phyloP scores from a whole-genome alignment of 2,113 vertebrate genomes.

The Sisor rabdophorus region DNA sequence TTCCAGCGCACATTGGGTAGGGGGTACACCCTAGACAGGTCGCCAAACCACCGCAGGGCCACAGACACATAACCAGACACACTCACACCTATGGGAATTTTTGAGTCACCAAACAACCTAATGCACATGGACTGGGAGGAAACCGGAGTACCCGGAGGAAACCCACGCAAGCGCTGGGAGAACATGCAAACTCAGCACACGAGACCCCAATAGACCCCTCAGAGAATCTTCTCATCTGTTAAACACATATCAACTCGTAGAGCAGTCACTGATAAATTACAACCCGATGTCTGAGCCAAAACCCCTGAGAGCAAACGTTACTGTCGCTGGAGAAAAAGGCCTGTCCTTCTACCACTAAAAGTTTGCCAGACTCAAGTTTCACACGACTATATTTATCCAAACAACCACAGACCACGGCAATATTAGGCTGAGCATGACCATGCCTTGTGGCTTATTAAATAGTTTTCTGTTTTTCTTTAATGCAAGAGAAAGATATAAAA shows the following conservation, averaged over 20 bases:
- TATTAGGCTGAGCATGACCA: conserved; percentile 33
- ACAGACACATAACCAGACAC: no score
- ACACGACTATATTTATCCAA: conserved; percentile 62
- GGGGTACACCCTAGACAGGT: no score
- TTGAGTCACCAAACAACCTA: no score
- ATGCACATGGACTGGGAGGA: no score
- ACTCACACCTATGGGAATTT: no score
- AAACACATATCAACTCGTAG: conserved; percentile 22
- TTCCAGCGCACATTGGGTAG: no score
- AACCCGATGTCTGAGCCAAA: conserved; percentile 12
- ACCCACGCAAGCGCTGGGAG: no score
- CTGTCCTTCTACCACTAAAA: conserved; percentile 43
- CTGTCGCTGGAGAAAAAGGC: conserved; percentile 8
- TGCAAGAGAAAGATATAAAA: neutral
- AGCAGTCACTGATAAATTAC: conserved; percentile 37
- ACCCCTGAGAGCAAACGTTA: conserved; percentile 20
- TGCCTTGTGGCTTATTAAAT: neutral
- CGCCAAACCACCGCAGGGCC: no score
- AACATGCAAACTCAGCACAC: no score
- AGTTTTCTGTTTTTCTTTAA: neutral
- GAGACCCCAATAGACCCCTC: no score
- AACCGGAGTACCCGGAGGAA: no score
- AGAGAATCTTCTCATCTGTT: neutral
- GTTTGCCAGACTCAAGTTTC: conserved; percentile 63
- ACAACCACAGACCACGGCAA: conserved; percentile 48